Conservation (phyloP, 2,797 vertebrate species). For the Crenuchus spilurus region DNA sequence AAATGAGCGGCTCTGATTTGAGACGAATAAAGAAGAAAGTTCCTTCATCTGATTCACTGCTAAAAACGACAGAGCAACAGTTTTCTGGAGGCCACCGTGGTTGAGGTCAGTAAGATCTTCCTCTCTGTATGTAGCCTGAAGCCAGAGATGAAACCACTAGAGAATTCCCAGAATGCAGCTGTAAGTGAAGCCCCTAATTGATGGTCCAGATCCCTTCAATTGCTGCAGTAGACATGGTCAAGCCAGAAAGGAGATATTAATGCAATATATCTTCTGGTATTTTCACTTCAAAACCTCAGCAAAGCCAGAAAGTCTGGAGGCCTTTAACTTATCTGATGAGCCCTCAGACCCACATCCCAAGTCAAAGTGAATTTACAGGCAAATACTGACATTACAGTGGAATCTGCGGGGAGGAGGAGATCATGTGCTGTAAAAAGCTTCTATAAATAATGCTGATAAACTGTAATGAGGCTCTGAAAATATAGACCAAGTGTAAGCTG, state of each 20-base stretch:
- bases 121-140: neutral
- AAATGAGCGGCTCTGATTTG: too few species aligned
- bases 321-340: conserved; percentile 7
- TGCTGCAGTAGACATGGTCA: conserved; percentile 59
- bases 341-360: neutral
- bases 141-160: conserved; percentile 17
- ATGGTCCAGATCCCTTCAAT: conserved; percentile 45
- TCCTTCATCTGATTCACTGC: too few species aligned
- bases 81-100: neutral
- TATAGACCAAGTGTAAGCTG: neutral
- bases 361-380: conserved; percentile 12
- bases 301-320: neutral
- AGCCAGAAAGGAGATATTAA: conserved; percentile 30
- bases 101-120: conserved; percentile 18
- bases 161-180: conserved; percentile 37
- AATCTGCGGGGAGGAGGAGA: neutral
- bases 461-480: neutral
- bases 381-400: conserved; percentile 1
- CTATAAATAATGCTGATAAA: neutral
- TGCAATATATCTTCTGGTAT: conserved; percentile 41
- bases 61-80: neutral
- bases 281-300: conserved; percentile 60
- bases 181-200: conserved; percentile 61
- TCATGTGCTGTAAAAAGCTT: neutral
- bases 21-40: too few species aligned